Conservation (phyloP, 2,888 invertebrate genomes). For the Ophonus ardosiacus region DNA sequence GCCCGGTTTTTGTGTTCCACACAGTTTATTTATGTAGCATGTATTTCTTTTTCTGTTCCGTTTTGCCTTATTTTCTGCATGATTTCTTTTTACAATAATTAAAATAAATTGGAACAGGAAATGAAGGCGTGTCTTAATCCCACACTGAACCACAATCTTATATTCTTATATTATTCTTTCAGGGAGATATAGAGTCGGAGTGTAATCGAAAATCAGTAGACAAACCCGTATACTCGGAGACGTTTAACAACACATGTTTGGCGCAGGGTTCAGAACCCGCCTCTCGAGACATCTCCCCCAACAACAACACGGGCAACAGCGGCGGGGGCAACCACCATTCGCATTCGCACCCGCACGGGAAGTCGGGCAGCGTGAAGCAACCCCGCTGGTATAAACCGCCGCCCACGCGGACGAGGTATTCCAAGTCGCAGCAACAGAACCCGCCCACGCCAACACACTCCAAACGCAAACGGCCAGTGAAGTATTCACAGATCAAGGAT, state of each 20-base stretch:
- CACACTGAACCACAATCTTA: background rate
- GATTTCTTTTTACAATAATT: background rate
- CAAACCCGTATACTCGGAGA: conserved; percentile 56
- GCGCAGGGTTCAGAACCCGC: conserved; percentile 73
- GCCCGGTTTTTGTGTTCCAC: no score
- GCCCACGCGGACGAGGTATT: conserved; percentile 1
- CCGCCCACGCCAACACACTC: conserved; percentile 49
- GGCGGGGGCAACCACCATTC: conserved; percentile 65
- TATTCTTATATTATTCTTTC: conserved; percentile 2
- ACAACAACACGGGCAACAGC: conserved; percentile 69
- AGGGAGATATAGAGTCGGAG: conserved; percentile 57
- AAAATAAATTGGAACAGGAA: conserved; percentile 12
- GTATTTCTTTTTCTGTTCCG: conserved; percentile 31
- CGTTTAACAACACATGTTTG: conserved; percentile 64
- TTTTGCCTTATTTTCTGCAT: background rate
- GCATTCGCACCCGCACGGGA: background rate
- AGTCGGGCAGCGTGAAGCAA: conserved; percentile 62
- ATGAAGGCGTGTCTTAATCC: background rate
- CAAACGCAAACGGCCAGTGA: conserved; percentile 56
- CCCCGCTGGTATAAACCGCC: conserved; percentile 64
- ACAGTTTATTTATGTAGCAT: background rate
- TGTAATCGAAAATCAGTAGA: conserved; percentile 61
- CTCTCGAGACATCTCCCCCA: conserved; percentile 74
- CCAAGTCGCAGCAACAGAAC: conserved; percentile 16
- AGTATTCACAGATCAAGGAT: conserved; percentile 53